Evolutionary conservation across 1,140 invertebrate species (phyloP), one percentile per base, ranked within the genome.

Genomic region (Brachystomella parvula): DNA sequence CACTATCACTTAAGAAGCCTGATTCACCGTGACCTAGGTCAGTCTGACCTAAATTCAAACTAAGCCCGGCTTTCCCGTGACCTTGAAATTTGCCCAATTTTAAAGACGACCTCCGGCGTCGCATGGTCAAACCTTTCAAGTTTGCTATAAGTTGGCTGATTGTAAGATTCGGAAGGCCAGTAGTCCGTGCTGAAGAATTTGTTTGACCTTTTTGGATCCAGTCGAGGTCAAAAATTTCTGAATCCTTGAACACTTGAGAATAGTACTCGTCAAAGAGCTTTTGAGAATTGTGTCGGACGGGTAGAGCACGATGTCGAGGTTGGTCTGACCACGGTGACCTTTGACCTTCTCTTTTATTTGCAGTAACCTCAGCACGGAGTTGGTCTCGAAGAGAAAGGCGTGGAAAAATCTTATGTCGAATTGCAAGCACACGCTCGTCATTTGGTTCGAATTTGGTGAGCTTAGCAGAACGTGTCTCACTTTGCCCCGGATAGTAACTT

Each of bases 81-180:
- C n/a, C n/a, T n/a, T n/a, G n/a, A n/a, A n/a, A n/a, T n/a, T n/a
- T n/a, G n/a, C n/a, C n/a, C n/a, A n/a, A n/a, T n/a, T n/a, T n/a
- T 9, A 53, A 24, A 53, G 61, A 49, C 26, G 61, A 63, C 3
- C 61, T 9, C 32, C 61, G 3, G 3, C 28, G 35, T 30, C 61
- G 3, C 2, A 24, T 28, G 3, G 39, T 9, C 53, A 68, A 28
- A 12, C 66, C 66, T 6, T 57, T 24, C 21, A 68, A 29, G 24
- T 58, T 64, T 62, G 47, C 65, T 31, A 68, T 68, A 2, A 68
- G 39, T 61, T 68, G 53, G 2, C 61, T 64, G 29, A 68, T 67
- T 3, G 65, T 67, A 6, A 62, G 24, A 29, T 62, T 62, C 17
- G 3, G 6, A 12, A 24, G 60, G 12, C 21, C 33, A 44, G 15